phyloP scores from a whole-genome alignment of 2,797 vertebrate genomes.

The Okamejei kenojei region DNA sequence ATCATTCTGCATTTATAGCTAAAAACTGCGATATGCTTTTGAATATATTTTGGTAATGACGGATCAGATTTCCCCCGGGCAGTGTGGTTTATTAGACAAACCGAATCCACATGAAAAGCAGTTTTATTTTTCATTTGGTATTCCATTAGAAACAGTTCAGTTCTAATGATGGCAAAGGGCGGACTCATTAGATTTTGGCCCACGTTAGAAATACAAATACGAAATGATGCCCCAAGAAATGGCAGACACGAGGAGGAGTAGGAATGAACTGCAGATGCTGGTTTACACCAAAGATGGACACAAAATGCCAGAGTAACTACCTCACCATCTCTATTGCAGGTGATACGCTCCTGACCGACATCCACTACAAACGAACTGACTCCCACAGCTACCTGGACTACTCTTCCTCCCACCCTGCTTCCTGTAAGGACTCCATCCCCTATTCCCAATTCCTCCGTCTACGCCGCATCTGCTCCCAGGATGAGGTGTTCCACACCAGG shows the following conservation, averaged over 20 bases:
- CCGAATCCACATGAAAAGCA: background rate
- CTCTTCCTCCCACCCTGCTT: no score
- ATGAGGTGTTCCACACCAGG: no score
- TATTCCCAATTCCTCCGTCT: no score
- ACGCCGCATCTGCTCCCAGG: no score
- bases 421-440: no score
- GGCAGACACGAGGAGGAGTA: background rate
- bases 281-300: no score
- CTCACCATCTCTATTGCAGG: no score
- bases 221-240: background rate
- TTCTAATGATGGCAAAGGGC: background rate
- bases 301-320: no score
- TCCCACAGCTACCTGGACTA: no score
- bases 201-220: background rate
- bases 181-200: background rate
- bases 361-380: no score
- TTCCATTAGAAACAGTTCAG: background rate
- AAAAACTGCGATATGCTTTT: background rate
- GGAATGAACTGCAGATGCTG: background rate
- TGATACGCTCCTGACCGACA: no score
- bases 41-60: background rate
- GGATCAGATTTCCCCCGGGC: constrained; percentile 6
- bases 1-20: background rate
- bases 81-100: background rate
- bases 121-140: background rate